These are phyloP conservation scores for Eospalax fontanierii DNA, from an alignment of 2,797 vertebrate genomes.

Conservation along the genomic window DNA sequence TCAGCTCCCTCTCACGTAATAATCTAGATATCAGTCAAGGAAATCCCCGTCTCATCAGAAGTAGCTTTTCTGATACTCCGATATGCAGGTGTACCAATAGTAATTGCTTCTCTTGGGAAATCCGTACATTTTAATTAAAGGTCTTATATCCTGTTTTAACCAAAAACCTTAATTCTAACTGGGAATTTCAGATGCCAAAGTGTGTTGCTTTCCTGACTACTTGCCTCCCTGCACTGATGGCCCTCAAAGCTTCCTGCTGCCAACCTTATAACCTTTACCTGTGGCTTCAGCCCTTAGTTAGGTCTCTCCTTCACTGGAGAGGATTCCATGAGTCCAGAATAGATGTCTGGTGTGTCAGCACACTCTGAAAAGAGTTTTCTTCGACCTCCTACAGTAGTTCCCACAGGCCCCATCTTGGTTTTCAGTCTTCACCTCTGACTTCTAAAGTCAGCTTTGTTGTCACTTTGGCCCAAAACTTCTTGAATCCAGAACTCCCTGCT, in stretches of 20 bases:
- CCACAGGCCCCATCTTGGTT: not conserved
- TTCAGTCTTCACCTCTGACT: not conserved
- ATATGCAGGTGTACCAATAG: not conserved
- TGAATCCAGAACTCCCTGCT: not conserved
- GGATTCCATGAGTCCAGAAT: not conserved
- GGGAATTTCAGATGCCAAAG: not conserved
- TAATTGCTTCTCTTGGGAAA: conserved; percentile 48
- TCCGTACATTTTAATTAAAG: conserved; percentile 33
- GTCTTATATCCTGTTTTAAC: not conserved
- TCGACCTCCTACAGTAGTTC: not conserved
- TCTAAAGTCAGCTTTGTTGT: not conserved
- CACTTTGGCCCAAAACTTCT: not conserved
- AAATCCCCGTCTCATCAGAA: conserved; percentile 11
- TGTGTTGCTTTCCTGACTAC: not conserved
- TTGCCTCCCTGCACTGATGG: not conserved
- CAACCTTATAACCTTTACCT: not conserved
- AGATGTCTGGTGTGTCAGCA: not conserved
- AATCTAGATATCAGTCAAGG: not conserved
- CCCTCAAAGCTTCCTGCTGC: not conserved
- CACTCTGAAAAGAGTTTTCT: not conserved
- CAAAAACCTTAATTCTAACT: conserved; percentile 25
- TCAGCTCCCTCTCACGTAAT: not conserved
- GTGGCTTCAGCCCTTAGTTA: not conserved
- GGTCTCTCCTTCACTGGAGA: not conserved
- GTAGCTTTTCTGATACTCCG: conserved; percentile 5